Evolutionary conservation across 2,113 vertebrate genomes (phyloP), one percentile per base, ranked within the genome.

Genomic region (Myotis brandtii): DNA sequence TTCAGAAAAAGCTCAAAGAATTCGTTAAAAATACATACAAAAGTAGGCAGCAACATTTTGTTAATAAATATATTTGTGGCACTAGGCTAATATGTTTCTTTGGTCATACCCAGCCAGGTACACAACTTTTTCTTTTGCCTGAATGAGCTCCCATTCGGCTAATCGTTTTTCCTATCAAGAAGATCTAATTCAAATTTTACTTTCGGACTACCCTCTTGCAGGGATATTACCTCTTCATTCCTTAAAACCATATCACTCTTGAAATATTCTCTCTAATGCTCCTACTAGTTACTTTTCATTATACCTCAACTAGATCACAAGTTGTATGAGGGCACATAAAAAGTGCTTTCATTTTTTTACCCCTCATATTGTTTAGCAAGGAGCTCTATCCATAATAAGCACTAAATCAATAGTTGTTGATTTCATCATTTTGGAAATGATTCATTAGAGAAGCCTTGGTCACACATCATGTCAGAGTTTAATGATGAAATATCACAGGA

Each of bases 341-440:
- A 94, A 64, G n/a, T 43, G 3, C 12, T 32, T 89, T 72, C 2
- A 14, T 27, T 87, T 72, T 85, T 90, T 69, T 48, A 56, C 54
- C 21, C 34, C 3, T 72, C n/a, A 52, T n/a, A 18, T 59, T 20
- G n/a, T 82, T 73, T 75, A 86, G 48, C 69, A 91, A 32, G 67
- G 79, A 79, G 30, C 32, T 87, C 50, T 94, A 37, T 67, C 27
- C 32, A 37, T 54, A 93, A 83, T 82, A 79, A 92, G 64, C 46
- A 48, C n/a, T 82, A 20, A 77, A 95, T 91, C 84, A 93, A 64
- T 95, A 93, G 40, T 89, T 82, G 72, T 86, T 95, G 77, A 95
- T 96, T 88, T 95, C 76, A 86, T 93, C 37, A 0, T 84, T 96
- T 81, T 93, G 88, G 77, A 95, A 95, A 86, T 95, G 81, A 95